Evolutionary conservation across 2,797 vertebrate species (phyloP).

Genomic region (Acanthurus tractus): DNA sequence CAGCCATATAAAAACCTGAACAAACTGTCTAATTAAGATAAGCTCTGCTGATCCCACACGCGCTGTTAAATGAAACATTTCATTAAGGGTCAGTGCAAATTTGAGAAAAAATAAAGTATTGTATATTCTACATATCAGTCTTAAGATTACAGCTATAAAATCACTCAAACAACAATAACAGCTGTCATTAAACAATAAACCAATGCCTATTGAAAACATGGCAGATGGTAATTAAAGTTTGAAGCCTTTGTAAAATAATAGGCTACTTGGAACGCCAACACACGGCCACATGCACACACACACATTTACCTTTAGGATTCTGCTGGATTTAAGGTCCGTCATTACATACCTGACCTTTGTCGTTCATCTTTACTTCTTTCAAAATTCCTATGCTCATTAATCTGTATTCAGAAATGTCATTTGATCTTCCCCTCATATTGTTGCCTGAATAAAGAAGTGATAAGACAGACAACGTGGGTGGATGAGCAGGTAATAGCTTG

Average conservation of each 20-base stretch:
- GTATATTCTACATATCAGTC: slow-evolving; percentile 3
- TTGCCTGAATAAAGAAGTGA: slow-evolving; percentile 16
- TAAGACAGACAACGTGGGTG: slow-evolving; percentile 50
- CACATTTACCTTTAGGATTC: slow-evolving; percentile 32
- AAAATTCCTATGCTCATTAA: slow-evolving; percentile 65
- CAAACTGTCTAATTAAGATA: neutral
- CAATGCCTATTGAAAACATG: neutral
- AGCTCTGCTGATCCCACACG: neutral
- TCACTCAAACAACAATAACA: slow-evolving; percentile 15
- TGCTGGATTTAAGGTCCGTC: slow-evolving; percentile 49
- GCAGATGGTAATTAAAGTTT: slow-evolving; percentile 41
- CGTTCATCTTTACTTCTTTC: slow-evolving; percentile 34
- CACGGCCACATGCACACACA: neutral
- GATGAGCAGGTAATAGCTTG: slow-evolving; percentile 58
- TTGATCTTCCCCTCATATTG: slow-evolving; percentile 26
- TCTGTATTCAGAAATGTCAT: slow-evolving; percentile 68
- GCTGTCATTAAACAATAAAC: slow-evolving; percentile 17
- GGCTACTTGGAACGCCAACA: neutral
- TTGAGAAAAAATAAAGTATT: neutral
- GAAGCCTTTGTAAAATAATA: slow-evolving; percentile 14
- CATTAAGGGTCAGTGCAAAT: slow-evolving; percentile 2
- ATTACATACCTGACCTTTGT: slow-evolving; percentile 67
- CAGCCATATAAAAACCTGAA: neutral
- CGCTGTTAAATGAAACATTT: neutral
- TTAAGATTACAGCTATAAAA: slow-evolving; percentile 13